Conservation (phyloP, 2,888 invertebrate species). For the Auanema sp. region DNA sequence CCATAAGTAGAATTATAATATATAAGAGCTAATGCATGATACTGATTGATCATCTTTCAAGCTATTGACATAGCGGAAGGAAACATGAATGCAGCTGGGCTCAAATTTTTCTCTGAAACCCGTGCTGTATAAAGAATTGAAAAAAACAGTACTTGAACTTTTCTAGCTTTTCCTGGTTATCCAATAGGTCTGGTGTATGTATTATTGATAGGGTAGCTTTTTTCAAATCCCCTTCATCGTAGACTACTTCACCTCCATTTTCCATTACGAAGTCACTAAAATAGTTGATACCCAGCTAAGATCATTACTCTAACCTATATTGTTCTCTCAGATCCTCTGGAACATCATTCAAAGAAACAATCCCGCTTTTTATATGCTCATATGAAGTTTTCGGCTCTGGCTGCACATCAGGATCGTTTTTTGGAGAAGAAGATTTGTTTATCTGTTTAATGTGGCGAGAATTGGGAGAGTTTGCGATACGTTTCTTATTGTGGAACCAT, state of each 20-base stretch:
- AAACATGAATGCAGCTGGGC: no score
- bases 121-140: no score
- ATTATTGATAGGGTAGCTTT: conserved; percentile 2
- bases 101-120: no score
- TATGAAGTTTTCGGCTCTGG: neutral
- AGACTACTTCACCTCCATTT: conserved; percentile 3
- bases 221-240: neutral
- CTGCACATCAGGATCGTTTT: neutral
- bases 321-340: neutral
- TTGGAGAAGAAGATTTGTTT: conserved; percentile 3
- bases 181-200: neutral
- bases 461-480: no score
- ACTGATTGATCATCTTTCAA: no score
- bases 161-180: neutral
- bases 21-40: no score
- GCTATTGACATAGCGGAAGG: no score
- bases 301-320: neutral
- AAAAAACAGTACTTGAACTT: conserved; percentile 7
- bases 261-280: conserved; percentile 1
- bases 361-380: neutral
- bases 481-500: no score
- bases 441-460: no score
- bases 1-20: no score
- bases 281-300: neutral
- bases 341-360: neutral